phyloP scores from a whole-genome alignment of 2,113 vertebrate genomes.

The Datnioides undecimradiatus region DNA sequence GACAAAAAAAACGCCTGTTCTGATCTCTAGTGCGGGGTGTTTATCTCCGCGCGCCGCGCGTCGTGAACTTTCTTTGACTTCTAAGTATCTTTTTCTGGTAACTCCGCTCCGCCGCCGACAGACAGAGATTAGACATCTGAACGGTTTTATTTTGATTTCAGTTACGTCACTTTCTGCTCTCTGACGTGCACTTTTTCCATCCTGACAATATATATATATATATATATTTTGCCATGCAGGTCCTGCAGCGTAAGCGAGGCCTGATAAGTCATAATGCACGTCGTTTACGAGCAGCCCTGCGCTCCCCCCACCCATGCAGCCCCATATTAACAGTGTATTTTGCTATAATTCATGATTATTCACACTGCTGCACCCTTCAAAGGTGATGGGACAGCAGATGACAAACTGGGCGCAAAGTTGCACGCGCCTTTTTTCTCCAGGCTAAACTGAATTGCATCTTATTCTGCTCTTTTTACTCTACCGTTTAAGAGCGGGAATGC shows the following conservation, averaged over 20 bases:
- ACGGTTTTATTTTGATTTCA: background rate
- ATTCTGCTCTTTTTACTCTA: conserved; percentile 47
- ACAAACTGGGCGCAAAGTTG: conserved; percentile 18
- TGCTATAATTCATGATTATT: background rate
- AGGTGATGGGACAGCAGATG: conserved; percentile 18
- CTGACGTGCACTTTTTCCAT: conserved; percentile 4
- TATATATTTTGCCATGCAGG: background rate
- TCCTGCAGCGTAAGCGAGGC: background rate
- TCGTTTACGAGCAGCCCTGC: background rate
- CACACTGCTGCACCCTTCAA: background rate
- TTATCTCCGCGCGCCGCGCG: background rate
- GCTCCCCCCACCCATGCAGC: background rate
- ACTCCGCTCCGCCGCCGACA: background rate
- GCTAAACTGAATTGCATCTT: background rate
- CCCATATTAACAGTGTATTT: background rate
- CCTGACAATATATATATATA: conserved; percentile 4
- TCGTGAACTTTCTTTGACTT: background rate
- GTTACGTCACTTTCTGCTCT: conserved; percentile 22
- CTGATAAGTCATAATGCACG: background rate
- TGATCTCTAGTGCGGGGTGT: background rate
- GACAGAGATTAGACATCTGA: background rate
- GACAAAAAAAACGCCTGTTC: background rate
- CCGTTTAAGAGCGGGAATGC: background rate
- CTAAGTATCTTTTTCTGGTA: background rate
- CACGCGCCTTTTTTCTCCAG: conserved; percentile 30